phyloP scores from a whole-genome alignment of 2,888 invertebrate species.

The Dasysyrphus albostriatus region DNA sequence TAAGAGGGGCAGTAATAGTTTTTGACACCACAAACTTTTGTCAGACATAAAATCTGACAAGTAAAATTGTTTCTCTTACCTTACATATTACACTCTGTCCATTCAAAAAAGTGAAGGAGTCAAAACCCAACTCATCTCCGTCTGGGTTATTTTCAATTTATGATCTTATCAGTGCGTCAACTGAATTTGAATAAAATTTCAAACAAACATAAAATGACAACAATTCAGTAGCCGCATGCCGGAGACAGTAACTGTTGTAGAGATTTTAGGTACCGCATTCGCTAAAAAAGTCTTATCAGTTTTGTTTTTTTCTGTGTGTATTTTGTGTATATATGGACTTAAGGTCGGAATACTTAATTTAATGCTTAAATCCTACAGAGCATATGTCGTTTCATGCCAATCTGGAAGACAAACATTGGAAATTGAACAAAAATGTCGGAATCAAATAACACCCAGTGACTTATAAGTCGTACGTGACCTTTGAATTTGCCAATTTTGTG shows the following conservation, averaged over 20 bases:
- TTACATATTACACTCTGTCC: not conserved
- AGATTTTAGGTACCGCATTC: not conserved
- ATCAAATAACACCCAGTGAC: slow-evolving; percentile 73
- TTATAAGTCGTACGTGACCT: slow-evolving; percentile 68
- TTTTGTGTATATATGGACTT: slow-evolving; percentile 27
- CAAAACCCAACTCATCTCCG: slow-evolving; percentile 46
- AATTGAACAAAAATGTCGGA: slow-evolving; percentile 68
- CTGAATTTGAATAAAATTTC: slow-evolving; percentile 65
- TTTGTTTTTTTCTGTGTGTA: slow-evolving; percentile 20
- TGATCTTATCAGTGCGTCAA: slow-evolving; percentile 52
- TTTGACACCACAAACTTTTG: too few species aligned
- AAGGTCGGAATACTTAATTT: slow-evolving; percentile 56
- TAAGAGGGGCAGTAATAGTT: too few species aligned
- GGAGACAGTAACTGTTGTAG: not conserved
- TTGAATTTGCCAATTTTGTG: slow-evolving; percentile 57
- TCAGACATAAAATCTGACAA: slow-evolving; percentile 25
- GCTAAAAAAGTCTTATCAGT: slow-evolving; percentile 38
- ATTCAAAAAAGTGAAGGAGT: slow-evolving; percentile 18
- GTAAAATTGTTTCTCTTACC: not conserved
- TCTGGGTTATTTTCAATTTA: slow-evolving; percentile 57
- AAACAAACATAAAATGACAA: slow-evolving; percentile 25
- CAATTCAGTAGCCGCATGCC: not conserved
- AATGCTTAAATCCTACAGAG: slow-evolving; percentile 5
- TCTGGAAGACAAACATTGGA: slow-evolving; percentile 49
- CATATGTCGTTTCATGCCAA: slow-evolving; percentile 24